A percentile compares a stretch with the other conserved stretches of the same genome.
Conservation (phyloP, 2,888 invertebrate species). For the Therioaphis trifolii region DNA sequence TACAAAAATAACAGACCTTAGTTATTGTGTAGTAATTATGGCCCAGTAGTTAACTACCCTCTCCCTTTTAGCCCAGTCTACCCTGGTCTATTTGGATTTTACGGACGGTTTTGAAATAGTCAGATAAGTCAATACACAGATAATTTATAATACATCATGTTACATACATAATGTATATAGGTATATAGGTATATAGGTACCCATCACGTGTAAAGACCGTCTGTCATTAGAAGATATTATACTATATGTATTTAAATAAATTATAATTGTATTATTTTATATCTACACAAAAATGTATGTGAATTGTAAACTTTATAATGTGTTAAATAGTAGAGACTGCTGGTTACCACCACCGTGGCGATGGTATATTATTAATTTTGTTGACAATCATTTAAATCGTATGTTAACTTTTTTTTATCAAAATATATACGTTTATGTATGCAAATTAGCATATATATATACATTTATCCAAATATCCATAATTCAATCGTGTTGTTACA, state of each 20-base stretch:
- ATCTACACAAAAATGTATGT: background rate
- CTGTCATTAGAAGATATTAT: conserved; percentile 10
- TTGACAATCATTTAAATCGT: conserved; percentile 48
- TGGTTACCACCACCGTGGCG: conserved; percentile 46
- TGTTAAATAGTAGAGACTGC: conserved; percentile 46
- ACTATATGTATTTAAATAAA: background rate
- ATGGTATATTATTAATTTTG: conserved; percentile 54
- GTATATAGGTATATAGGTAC: background rate
- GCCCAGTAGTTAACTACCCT: too few species aligned
- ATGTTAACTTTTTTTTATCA: conserved; percentile 39
- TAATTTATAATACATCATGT: too few species aligned
- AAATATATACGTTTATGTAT: background rate
- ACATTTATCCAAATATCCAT: background rate
- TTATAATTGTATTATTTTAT: background rate
- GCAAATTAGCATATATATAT: conserved; percentile 4
- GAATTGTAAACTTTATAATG: conserved; percentile 33
- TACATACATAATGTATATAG: too few species aligned
- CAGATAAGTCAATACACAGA: background rate
- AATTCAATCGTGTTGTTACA: background rate
- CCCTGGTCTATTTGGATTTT: background rate
- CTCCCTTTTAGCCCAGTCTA: too few species aligned
- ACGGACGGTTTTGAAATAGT: conserved; percentile 26
- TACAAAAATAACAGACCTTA: too few species aligned
- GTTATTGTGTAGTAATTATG: too few species aligned
- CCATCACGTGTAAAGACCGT: background rate